A percentile compares a stretch with the other conserved stretches of the same genome.
These are phyloP conservation scores for Helicoverpa assulta DNA, from an alignment of 2,888 invertebrate species.

Conservation along the genomic window DNA sequence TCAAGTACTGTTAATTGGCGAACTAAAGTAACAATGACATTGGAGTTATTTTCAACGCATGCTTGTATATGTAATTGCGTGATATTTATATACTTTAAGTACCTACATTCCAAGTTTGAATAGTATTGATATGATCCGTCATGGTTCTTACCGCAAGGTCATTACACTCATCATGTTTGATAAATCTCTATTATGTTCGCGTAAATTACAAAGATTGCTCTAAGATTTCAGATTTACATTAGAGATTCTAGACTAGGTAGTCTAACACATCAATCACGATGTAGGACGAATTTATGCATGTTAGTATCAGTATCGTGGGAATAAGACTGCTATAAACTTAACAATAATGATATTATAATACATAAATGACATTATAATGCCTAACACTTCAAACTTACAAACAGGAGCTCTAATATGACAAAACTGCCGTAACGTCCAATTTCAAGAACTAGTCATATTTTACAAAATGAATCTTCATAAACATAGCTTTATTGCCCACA, in stretches of 20 bases:
- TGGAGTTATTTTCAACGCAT: conserved; percentile 60
- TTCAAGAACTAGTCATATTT: too few species aligned
- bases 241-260: conserved; percentile 37
- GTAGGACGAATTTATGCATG: conserved; percentile 18
- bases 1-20: conserved; percentile 52
- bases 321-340: conserved; percentile 14
- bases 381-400: not conserved
- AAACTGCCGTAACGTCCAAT: conserved; percentile 9
- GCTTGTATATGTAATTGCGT: conserved; percentile 55
- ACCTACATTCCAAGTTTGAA: conserved; percentile 45
- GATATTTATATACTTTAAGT: conserved; percentile 42
- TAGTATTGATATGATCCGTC: conserved; percentile 73
- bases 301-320: conserved; percentile 45
- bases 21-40: conserved; percentile 70
- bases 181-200: conserved; percentile 50
- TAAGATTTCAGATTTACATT: conserved; percentile 48
- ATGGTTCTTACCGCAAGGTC: conserved; percentile 72
- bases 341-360: conserved; percentile 16
- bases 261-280: conserved; percentile 46
- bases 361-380: conserved; percentile 9
- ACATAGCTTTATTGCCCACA: too few species aligned
- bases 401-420: conserved; percentile 8
- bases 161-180: conserved; percentile 64
- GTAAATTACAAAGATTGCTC: conserved; percentile 54
- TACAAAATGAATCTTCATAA: too few species aligned